phyloP scores from a whole-genome alignment of 2,888 invertebrate genomes.

The Nycteola revayana region DNA sequence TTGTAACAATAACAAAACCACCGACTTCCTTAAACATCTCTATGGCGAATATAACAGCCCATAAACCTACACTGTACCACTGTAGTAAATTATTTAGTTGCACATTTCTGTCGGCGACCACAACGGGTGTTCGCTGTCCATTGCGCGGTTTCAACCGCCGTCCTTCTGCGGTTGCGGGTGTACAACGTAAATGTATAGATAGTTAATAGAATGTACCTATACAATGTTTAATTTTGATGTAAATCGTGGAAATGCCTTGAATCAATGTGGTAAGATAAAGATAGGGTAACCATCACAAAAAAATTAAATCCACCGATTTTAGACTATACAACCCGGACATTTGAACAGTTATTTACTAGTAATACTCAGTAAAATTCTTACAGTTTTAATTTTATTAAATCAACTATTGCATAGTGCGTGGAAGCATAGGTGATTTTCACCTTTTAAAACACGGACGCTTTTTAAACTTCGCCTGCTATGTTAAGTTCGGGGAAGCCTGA shows the following conservation, averaged over 20 bases:
- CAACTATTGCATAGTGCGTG: too few species aligned
- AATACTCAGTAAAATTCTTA: too few species aligned
- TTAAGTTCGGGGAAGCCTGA: too few species aligned
- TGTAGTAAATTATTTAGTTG: slow-evolving; percentile 30
- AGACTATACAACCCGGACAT: too few species aligned
- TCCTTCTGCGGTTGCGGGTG: slow-evolving; percentile 20
- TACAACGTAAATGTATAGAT: slow-evolving; percentile 27
- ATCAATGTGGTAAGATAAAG: slow-evolving; percentile 15
- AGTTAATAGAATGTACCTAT: slow-evolving; percentile 23
- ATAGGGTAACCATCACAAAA: too few species aligned
- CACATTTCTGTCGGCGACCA: slow-evolving; percentile 29
- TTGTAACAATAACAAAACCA: slow-evolving; percentile 16
- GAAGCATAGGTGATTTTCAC: too few species aligned
- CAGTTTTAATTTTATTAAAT: too few species aligned
- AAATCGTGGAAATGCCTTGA: slow-evolving; percentile 17
- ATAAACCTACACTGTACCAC: slow-evolving; percentile 28
- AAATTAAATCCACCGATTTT: too few species aligned
- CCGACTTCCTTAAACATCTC: slow-evolving; percentile 31
- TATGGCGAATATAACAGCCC: slow-evolving; percentile 29
- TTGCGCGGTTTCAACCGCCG: slow-evolving; percentile 23
- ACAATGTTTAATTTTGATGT: slow-evolving; percentile 14
- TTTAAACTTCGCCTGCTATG: too few species aligned
- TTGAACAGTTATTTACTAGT: too few species aligned
- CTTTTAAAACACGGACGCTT: too few species aligned
- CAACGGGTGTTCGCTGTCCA: slow-evolving; percentile 31